Base-by-base conservation (phyloP, 2,797 vertebrate species). In the Sebastes umbrosus region DNA sequence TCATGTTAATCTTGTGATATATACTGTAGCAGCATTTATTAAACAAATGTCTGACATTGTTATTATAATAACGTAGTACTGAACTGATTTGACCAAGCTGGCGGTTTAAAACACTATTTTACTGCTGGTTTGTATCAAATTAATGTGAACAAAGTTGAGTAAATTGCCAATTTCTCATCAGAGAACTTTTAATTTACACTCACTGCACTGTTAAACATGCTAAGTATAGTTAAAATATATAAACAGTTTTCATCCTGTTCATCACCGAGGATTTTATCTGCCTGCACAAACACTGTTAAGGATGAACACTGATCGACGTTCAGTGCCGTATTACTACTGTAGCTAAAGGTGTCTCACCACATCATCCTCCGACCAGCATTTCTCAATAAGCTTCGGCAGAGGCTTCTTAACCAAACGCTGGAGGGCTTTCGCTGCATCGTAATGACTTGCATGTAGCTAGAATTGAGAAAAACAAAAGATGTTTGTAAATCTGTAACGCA, bases 391-490 rank as follows among this genome's bases (percentile, higher is more conserved):
- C 88, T 98, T 99, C 43, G 98, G 99, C 46, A 99, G 96, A 8
- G 99, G 99, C 93, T 99, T 99, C 96, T 99, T 99, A n/a, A 99
- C 98, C 94, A 99, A 92, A 82, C 97, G 97, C 94, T 99, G 98
- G 70, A 99, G 97, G 87, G 99, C 99, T 95, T 99, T 99, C 16
- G 98, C 98, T 64, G 98, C 98, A 74, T 99, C 97, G 1, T 99
- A 99, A 85, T 97, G 96, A 86, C 98, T 99, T 84, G 98, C 98
- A 24, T 99, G 99, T n/a, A 99, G 96, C 99, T 99, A 60, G 6
- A 87, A 79, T 65, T 24, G 46, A 75, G 8, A 27, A 34, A 55
- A 29, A 73, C 14, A 55, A 0, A 52, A 6, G 1, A 54, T 52
- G 31, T 73, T 77, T 67, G 16, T 70, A n/a, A 52, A 57, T 39